Base-by-base conservation (phyloP, 2,797 vertebrate species). In the Brachyrhaphis roseni region DNA sequence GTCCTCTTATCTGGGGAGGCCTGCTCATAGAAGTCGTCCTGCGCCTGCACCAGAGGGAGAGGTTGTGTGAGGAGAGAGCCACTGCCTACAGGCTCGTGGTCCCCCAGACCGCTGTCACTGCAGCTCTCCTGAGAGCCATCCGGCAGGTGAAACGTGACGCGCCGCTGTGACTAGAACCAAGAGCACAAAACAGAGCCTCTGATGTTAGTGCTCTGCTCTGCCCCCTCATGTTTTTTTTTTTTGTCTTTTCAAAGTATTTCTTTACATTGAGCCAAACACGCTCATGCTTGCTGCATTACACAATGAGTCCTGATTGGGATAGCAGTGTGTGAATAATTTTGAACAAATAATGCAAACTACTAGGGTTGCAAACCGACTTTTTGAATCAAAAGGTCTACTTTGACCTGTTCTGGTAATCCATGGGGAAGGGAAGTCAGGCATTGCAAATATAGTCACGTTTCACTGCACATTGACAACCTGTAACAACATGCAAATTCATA, bases 91-190 rank as follows among this genome's bases (percentile, higher is more conserved):
- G 98, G 98, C 96, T 99, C 98, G 87, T 98, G 98, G 95, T 99
- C 98, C 88, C 98, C 98, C 93, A 99, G 95, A 95, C 98, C 98
- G 96, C 98, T 99, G 96, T 99, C 98, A 97, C 98, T 99, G 98
- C 98, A 99, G 97, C 98, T 99, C 97, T 99, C 98, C 96, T 99
- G 98, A 93, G 98, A 99, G 95, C 98, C 98, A 76, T 99, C 98
- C 2, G 98, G 98, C 94, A 99, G 98, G 96, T 99, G 98, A 97
- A 99, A 99, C 83, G 98, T 99, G 96, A 99, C 98, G 82, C 98
- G 98, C 78, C 98, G 97, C 96, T 99, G 98, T 90, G 98, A 99
- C 98, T 99, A 97, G 97, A 97, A 98, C 96, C 96, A 97, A 98
- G 96, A 98, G 96, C 96, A 99, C 95, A 99, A 97, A 96, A 98